Base-by-base conservation (phyloP, 2,113 vertebrate genomes). In the Centropus unirufus region DNA sequence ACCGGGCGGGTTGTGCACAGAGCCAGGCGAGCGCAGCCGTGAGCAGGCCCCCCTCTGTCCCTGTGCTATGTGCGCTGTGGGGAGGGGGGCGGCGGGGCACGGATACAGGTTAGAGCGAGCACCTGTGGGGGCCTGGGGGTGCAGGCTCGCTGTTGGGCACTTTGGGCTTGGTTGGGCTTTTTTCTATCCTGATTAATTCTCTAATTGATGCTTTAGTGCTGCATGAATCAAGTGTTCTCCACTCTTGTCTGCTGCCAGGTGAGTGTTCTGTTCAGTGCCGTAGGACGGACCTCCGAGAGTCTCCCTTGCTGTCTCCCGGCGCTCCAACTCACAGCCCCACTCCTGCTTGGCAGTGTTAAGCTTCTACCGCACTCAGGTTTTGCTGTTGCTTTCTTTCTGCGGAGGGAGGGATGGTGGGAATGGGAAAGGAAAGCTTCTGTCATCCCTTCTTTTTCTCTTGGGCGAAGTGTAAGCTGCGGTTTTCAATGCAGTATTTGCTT, bases 21-120 rank as follows among this genome's bases (percentile, higher is more conserved):
- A 87, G 93, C 87, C 11, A 57, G 59, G 81, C 77, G 91, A 95
- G 74, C 81, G 13, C 5, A 9, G 40, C 62, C 54, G 74, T 18
- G 54, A 62, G 27, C 55, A 29, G 14, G 72, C 54, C 8, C 40
- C 30, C 40, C 29, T 68, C 46, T 85, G 52, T 51, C 39, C 72
- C 82, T 64, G 30, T 19, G 6, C 76, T 44, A 92, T 95, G 95
- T 96, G 93, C 44, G 87, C 95, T 42, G 40, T 75, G 68, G 92
- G 93, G 0, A 94, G 94, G 70, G 95, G 96, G 9, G 21, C 44
- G 0, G 5, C 93, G 47, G 95, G 68, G 21, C 96, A 83, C 18
- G 95, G 93, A 34, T 93, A 95, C 94, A 96, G 94, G 94, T 97
- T 46, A 64, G 95, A 90, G 83, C 1, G 0, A 87, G 17, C 2